Evolutionary conservation across 2,888 invertebrate species (phyloP), one percentile per base, ranked within the genome.

Genomic region (Crossocerus cetratus): DNA sequence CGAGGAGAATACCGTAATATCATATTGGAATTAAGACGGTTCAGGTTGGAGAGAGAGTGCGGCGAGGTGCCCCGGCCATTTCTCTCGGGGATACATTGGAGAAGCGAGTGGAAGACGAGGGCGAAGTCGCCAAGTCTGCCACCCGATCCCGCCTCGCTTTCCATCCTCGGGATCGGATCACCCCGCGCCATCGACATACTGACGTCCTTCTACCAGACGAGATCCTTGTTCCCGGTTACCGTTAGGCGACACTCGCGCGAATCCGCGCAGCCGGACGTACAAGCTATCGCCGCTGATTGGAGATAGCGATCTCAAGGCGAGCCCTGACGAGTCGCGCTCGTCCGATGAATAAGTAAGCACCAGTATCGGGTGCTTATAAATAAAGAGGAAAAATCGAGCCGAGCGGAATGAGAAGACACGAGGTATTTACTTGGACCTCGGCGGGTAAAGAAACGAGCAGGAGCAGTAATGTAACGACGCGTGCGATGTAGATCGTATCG

Each of bases 241-340:
- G 82, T 81, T 81, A 81, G 59, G 16, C 61, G 72, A 74, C 73
- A 65, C 72, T 76, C 74, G 56, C 74, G 80, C 74, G 77, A 79
- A 74, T 74, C 80, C 76, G 71, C 73, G 69, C 72, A 56, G 66
- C 63, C 64, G 32, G 80, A 66, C 64, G 58, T 18, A 43, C 61
- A 62, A 58, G 57, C 70, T 74, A 73, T 69, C 71, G 66, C 65
- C 67, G 82, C 65, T 69, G 82, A 81, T 71, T 76, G 65, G 56
- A 69, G 79, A 82, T 80, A 78, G 71, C 62, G 76, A 80, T 80
- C 80, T 58, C 16, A 60, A 42, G 49, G 53, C 32, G 32, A 20
- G 55, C 14, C 54, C 69, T 32, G 69, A 44, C 55, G 69, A 44
- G 44, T 16, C 11, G 21, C n/a, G 43, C 43, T 68, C 54, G 67